Evolutionary conservation across 2,113 vertebrate genomes (phyloP), one percentile per base, ranked within the genome.

Genomic region (Clarias macrocephalus): DNA sequence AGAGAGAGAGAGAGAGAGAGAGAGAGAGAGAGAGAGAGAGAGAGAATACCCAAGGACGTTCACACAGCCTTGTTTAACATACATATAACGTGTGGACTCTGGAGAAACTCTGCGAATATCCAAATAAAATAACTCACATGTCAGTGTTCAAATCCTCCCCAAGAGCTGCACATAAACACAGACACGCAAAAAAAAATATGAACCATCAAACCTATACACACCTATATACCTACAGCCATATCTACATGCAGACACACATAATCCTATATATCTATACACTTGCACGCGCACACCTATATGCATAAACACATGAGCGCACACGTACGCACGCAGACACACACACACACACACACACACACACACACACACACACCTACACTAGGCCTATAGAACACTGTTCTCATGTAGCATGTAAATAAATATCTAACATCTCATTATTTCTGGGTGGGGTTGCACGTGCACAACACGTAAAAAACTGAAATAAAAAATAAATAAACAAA

Each of bases 81-180:
- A 60, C 18, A 85, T 88, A 83, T 81, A 86, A 77, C 76, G 70
- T 28, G 48, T 80, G 86, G 86, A 79, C 66, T 75, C 68, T 83
- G 70, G 70, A 80, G 37, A 77, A 68, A 82, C 63, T 83, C 81
- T 79, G 80, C 25, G 42, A 79, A 85, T 65, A 89, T 86, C 88
- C 28, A 87, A 88, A 91, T 88, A 84, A 80, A 88, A 85, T 86
- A 80, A 80, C 88, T 85, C 86, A 81, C 66, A 42, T 83, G 82
- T 86, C 88, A 76, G 73, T 25, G 85, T 60, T 56, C 48, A 79
- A 81, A 68, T 75, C 73, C 59, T 80, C 76, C 73, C 56, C 72
- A 82, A 82, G 72, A 85, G 37, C 52, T 75, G 0, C 25, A 48
- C 57, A 82, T 85, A 86, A 83, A 88, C 85, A 87, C 37, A 28